Conservation (phyloP, 2,113 vertebrate genomes). For the Gila orcuttii region DNA sequence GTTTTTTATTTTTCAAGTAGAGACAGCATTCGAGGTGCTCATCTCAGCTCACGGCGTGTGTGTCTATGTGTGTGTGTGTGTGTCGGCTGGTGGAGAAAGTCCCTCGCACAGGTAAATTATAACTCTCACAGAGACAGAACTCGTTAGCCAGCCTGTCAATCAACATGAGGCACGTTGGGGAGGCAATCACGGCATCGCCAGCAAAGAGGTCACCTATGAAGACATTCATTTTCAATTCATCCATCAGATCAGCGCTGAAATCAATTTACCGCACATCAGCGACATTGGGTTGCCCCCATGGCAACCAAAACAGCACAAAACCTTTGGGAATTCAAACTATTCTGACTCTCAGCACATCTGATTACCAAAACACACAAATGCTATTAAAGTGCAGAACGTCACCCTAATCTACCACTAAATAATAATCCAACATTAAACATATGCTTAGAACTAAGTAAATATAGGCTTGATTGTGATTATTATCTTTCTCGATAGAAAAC, state of each 20-base stretch:
- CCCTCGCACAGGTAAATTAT: slow-evolving; percentile 68
- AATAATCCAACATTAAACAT: slow-evolving; percentile 58
- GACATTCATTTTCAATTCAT: slow-evolving; percentile 69
- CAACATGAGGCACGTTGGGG: slow-evolving; percentile 56
- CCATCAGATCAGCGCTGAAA: slow-evolving; percentile 70
- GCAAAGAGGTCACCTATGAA: slow-evolving; percentile 65
- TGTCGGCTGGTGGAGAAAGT: slow-evolving; percentile 12
- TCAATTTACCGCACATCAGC: slow-evolving; percentile 70
- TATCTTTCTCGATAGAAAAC: slow-evolving; percentile 45
- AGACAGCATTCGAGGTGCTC: background rate
- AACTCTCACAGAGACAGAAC: slow-evolving; percentile 65
- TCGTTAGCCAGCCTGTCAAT: slow-evolving; percentile 72
- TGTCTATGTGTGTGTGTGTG: background rate
- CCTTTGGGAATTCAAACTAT: slow-evolving; percentile 49
- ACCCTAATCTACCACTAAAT: slow-evolving; percentile 47
- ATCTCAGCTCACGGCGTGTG: slow-evolving; percentile 4
- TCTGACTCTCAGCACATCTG: slow-evolving; percentile 40
- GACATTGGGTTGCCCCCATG: slow-evolving; percentile 61
- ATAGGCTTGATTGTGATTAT: slow-evolving; percentile 55
- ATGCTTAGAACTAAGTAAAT: slow-evolving; percentile 49
- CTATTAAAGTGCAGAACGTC: slow-evolving; percentile 15
- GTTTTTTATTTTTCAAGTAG: slow-evolving; percentile 21
- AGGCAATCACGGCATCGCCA: slow-evolving; percentile 61
- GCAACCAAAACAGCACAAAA: slow-evolving; percentile 52
- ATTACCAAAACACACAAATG: slow-evolving; percentile 47